Evolutionary conservation across 2,888 invertebrate genomes (phyloP), one percentile per base, ranked within the genome.

Genomic region (Cylindroiulus punctatus): DNA sequence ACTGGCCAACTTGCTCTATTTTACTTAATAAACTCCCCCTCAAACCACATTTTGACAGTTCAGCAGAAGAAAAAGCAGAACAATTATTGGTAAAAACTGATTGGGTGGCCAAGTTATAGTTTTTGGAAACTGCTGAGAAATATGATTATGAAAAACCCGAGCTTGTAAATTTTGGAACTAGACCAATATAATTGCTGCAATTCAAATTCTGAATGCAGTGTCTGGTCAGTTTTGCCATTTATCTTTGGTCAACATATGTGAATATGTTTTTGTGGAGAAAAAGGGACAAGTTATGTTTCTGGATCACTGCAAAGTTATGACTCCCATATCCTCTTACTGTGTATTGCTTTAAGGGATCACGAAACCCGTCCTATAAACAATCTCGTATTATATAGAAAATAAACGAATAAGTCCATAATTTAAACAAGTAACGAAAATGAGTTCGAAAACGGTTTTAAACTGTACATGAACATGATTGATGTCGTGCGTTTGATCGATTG

Each of bases 121-220:
- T 57, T 57, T 57, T 57, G 57, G 57, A 57, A n/a, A 22, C 57
- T n/a, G n/a, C n/a, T n/a, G n/a, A 57, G n/a, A 57, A 57, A 57
- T n/a, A 57, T 22, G n/a, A n/a, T 19, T 19, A 12, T 65, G 26
- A 7, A 12, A 65, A 10, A 26, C 26, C 65, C 8, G 12, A 19
- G 26, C 65, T 65, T 65, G 8, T n/a, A 26, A 65, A 8, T 65
- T 7, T 65, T 65, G 26, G 22, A 65, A 65, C 8, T 65, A n/a
- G 65, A 65, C 0, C 65, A 10, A n/a, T n/a, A n/a, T n/a, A n/a
- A n/a, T n/a, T n/a, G n/a, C n/a, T n/a, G n/a, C n/a, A n/a, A n/a
- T n/a, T n/a, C n/a, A n/a, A n/a, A n/a, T n/a, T n/a, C n/a, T n/a
- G n/a, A n/a, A 36, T 36, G 7, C 36, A 36, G 36, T 7, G 36